Conservation (phyloP, 2,797 vertebrate species). For the Hozukius guyotensis region DNA sequence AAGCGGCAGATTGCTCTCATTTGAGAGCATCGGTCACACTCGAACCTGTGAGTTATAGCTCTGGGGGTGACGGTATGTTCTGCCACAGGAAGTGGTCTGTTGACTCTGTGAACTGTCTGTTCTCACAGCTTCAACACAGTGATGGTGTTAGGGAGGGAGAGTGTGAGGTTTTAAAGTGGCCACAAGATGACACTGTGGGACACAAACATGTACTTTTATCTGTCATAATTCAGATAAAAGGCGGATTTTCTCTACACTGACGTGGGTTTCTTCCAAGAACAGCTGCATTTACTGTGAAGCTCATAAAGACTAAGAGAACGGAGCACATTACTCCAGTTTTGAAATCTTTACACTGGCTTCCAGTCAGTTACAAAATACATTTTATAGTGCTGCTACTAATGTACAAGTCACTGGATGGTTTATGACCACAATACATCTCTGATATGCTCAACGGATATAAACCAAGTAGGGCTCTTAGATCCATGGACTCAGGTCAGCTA, state of each 20-base stretch:
- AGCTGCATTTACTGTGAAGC: neutral
- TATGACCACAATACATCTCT: neutral
- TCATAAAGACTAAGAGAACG: neutral
- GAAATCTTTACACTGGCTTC: neutral
- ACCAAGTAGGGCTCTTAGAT: neutral
- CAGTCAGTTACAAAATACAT: neutral
- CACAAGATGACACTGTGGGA: slow-evolving; percentile 65
- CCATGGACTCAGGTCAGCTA: neutral
- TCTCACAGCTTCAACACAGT: slow-evolving; percentile 4
- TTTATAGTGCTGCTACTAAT: neutral
- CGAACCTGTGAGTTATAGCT: slow-evolving; percentile 8
- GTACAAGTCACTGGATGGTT: neutral
- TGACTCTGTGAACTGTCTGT: neutral
- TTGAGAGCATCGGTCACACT: slow-evolving; percentile 37
- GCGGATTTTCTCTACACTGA: neutral
- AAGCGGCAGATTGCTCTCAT: slow-evolving; percentile 21
- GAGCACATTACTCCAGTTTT: neutral
- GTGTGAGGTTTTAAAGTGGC: slow-evolving; percentile 21
- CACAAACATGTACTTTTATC: neutral
- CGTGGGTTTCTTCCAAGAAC: neutral
- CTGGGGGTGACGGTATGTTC: neutral
- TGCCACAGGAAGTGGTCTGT: slow-evolving; percentile 29
- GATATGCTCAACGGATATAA: neutral
- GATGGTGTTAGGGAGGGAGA: neutral
- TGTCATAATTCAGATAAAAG: neutral